Conservation (phyloP, 2,797 vertebrate genomes). For the Geotrypetes seraphini region DNA sequence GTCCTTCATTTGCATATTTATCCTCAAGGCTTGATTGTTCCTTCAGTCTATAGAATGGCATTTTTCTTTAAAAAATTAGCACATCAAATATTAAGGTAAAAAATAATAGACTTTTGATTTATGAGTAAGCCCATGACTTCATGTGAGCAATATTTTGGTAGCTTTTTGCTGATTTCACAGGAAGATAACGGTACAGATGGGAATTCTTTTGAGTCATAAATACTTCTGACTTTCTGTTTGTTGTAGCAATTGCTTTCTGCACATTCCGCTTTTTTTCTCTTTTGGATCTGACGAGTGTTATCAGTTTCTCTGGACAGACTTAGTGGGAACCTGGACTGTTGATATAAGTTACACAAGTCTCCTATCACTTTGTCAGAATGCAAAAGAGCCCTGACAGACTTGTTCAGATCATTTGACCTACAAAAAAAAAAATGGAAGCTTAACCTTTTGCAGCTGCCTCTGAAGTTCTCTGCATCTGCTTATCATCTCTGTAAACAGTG, state of each 20-base stretch:
- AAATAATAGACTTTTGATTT: no score
- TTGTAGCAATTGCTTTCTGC: slow-evolving; percentile 28
- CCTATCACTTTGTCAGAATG: slow-evolving; percentile 3
- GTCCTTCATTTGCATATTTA: no score
- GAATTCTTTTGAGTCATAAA: slow-evolving; percentile 56
- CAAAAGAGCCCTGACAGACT: slow-evolving; percentile 33
- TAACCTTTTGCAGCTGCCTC: slow-evolving; percentile 27
- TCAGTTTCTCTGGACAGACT: background rate
- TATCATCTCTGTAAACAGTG: slow-evolving; percentile 30
- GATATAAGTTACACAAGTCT: slow-evolving; percentile 10
- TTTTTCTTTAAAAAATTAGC: no score
- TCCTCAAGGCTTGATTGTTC: no score
- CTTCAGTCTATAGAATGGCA: no score
- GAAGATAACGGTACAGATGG: slow-evolving; percentile 34
- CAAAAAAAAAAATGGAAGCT: slow-evolving; percentile 25
- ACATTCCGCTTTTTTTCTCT: slow-evolving; percentile 36
- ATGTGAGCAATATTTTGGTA: no score
- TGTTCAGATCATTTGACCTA: slow-evolving; percentile 27
- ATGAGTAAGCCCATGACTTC: no score
- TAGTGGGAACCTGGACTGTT: slow-evolving; percentile 26
- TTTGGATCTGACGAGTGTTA: slow-evolving; percentile 20
- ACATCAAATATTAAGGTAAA: no score
- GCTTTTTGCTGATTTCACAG: no score
- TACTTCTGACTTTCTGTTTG: slow-evolving; percentile 35
- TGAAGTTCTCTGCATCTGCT: slow-evolving; percentile 39